Evolutionary conservation across 1,140 invertebrate genomes (phyloP), one percentile per base, ranked within the genome.

Genomic region (Holcopasites calliopsidis): DNA sequence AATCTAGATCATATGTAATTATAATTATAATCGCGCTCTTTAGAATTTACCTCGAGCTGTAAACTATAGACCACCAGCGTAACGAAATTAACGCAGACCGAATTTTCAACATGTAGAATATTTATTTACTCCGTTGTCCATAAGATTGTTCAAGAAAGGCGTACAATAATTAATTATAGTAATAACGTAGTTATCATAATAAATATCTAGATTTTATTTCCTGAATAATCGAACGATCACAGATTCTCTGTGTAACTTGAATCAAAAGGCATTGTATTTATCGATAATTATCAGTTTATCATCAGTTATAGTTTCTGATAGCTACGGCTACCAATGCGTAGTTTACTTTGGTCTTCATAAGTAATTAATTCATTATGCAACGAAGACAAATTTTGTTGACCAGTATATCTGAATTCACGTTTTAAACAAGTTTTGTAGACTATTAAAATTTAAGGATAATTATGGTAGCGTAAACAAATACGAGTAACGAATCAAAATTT

Each of bases 401-500:
- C 2, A 42, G 3, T 16, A 8, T 38, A 28, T 40, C 3, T 40
- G 0, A 21, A 23, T 42, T 21, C 16, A 23, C n/a, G 13, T 65
- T 8, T 23, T 18, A n/a, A 26, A 3, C 16, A 42, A 28, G 0
- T 38, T 28, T 1, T 35, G 23, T 38, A 28, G 5, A 5, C 11
- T 4, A 28, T 52, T 26, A n/a, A 26, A 10, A 16, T 33, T 0
- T 31, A 31, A 62, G 18, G 5, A 23, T 38, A 38, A 3, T 31
- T 33, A 21, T 16, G 1, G 26, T 28, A 28, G 7, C 26, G 4
- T 61, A 47, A 44, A 33, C 7, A 26, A 16, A 10, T 31, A 55
- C 35, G 61, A 66, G 28, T 55, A 55, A 66, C 40, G 61, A 74
- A 74, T 74, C 62, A 74, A 74, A 74, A 66, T 66, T 66, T 44